Evolutionary conservation across 2,888 invertebrate genomes (phyloP).

Genomic region (Nasonovia ribisnigri): DNA sequence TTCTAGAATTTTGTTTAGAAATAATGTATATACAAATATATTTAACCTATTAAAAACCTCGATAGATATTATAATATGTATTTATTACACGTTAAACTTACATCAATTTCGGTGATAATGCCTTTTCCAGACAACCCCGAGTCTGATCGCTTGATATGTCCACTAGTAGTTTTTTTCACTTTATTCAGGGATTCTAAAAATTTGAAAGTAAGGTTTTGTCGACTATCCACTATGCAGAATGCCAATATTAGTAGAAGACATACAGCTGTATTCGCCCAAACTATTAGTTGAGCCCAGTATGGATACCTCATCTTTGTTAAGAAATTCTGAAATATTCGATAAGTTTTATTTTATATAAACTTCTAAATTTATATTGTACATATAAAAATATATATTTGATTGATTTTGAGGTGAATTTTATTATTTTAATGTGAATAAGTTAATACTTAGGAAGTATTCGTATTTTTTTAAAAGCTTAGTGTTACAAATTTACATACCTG

Average conservation of each 20-base stretch:
- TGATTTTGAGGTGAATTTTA: not conserved
- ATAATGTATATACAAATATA: not conserved
- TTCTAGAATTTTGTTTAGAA: not conserved
- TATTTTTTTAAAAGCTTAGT: not conserved
- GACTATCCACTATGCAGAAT: slow-evolving; percentile 50
- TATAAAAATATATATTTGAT: not conserved
- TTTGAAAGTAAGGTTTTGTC: slow-evolving; percentile 32
- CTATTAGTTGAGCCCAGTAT: slow-evolving; percentile 55
- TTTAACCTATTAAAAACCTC: not conserved
- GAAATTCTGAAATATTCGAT: slow-evolving; percentile 40
- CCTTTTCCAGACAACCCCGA: slow-evolving; percentile 38
- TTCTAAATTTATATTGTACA: not conserved
- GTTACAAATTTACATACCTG: not conserved
- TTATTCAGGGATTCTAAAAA: slow-evolving; percentile 34
- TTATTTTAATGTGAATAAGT: not conserved
- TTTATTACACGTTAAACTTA: slow-evolving; percentile 23
- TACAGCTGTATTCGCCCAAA: slow-evolving; percentile 49
- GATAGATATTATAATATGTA: not conserved
- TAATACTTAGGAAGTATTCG: not conserved
- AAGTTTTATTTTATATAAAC: not conserved
- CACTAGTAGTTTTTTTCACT: slow-evolving; percentile 31
- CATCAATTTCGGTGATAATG: slow-evolving; percentile 50
- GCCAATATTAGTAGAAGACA: slow-evolving; percentile 46
- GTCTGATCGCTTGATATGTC: slow-evolving; percentile 47
- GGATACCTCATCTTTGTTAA: slow-evolving; percentile 42